A percentile compares a stretch with the other conserved stretches of the same genome.
These are phyloP conservation scores for Polyodon spathula DNA, from an alignment of 2,113 vertebrate species.

Conservation along the genomic window DNA sequence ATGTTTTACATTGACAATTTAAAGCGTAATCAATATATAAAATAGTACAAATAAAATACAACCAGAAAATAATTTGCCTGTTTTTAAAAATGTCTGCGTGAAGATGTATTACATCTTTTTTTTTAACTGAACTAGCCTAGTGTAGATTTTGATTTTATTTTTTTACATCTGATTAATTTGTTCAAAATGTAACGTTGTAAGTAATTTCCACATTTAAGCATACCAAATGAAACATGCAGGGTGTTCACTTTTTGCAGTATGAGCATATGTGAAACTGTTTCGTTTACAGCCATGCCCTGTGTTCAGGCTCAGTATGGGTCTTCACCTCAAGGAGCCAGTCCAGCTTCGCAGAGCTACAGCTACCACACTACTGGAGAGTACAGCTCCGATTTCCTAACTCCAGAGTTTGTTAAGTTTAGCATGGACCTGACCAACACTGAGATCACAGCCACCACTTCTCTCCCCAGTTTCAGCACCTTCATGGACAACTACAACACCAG, in stretches of 20 bases:
- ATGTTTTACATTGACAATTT: too few relatives aligned
- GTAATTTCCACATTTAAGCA: too few relatives aligned
- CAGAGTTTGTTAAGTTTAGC: slow-evolving; percentile 99
- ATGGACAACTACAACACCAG: slow-evolving; percentile 96
- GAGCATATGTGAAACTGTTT: slow-evolving; percentile 59
- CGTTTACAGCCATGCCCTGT: slow-evolving; percentile 97
- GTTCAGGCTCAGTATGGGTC: slow-evolving; percentile 99
- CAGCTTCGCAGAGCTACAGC: slow-evolving; percentile 97
- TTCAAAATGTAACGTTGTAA: background rate
- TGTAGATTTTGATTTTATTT: too few relatives aligned
- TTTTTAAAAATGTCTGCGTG: background rate
- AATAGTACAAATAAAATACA: background rate
- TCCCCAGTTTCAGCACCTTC: slow-evolving; percentile 98
- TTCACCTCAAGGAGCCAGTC: slow-evolving; percentile 98
- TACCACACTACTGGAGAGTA: slow-evolving; percentile 96
- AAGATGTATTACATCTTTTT: background rate
- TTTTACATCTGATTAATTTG: background rate
- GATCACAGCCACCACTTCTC: slow-evolving; percentile 96
- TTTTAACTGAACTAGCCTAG: too few relatives aligned
- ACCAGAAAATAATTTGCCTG: background rate
- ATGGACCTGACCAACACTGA: slow-evolving; percentile 99
- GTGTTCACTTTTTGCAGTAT: slow-evolving; percentile 42
- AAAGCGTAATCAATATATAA: too few relatives aligned
- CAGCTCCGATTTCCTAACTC: slow-evolving; percentile 98
- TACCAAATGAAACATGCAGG: too few relatives aligned